A percentile compares a stretch with the other conserved stretches of the same genome.
These are phyloP conservation scores for Galeopterus variegatus DNA, from an alignment of 2,113 vertebrate species.

Conservation along the genomic window DNA sequence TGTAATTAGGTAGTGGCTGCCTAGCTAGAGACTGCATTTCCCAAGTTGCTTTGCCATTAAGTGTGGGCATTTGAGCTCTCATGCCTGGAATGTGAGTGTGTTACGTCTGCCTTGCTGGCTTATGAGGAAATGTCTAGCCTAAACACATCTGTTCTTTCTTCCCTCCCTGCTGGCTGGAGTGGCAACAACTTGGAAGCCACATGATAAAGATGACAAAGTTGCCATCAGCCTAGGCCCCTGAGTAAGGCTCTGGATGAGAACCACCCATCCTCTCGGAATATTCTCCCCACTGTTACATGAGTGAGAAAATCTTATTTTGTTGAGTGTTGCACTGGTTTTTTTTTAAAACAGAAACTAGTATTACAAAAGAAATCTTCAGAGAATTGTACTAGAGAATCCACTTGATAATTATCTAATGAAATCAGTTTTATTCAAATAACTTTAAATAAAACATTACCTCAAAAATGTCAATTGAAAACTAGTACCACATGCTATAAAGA, in stretches of 20 bases:
- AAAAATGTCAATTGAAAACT: slow-evolving; percentile 23
- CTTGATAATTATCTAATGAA: neutral
- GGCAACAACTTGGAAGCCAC: neutral
- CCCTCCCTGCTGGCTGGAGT: neutral
- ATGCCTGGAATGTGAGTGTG: neutral
- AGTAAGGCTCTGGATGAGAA: neutral
- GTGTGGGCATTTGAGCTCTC: neutral
- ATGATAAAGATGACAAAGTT: neutral
- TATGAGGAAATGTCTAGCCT: neutral
- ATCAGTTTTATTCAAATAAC: slow-evolving; percentile 21
- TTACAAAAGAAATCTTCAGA: neutral
- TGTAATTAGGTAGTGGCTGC: neutral
- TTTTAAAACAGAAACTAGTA: neutral
- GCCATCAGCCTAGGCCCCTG: too few species aligned
- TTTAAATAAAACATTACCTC: neutral
- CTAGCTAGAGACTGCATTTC: neutral
- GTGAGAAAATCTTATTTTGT: neutral
- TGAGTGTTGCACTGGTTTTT: neutral
- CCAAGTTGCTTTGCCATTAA: neutral
- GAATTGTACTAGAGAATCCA: neutral
- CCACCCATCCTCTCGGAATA: neutral
- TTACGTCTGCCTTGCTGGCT: too few species aligned
- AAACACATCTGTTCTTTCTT: neutral
- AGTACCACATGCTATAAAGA: neutral
- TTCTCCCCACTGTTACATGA: neutral